Evolutionary conservation across 2,888 invertebrate species (phyloP), one percentile per base, ranked within the genome.

Genomic region (Artemia sp.): DNA sequence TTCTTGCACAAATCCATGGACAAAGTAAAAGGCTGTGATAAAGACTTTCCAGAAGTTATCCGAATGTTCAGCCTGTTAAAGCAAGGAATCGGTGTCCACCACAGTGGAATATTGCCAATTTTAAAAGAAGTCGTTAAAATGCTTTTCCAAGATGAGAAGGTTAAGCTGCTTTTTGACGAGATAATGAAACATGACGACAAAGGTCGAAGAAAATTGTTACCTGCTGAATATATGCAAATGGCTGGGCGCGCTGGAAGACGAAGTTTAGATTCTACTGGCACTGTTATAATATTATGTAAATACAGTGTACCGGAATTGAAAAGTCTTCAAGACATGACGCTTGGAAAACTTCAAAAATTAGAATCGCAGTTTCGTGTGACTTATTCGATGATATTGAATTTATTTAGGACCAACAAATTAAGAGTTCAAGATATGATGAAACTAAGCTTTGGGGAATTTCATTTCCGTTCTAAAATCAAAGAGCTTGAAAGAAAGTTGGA

Each of bases 101-200:
- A 19, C 79, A 95, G 95, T 78, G 98, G 98, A 12, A 93, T 98
- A 74, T 80, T 98, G 72, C 98, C 98, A 0, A 89, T 99, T 74
- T 83, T 99, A 12, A 98, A 97, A 77, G 98, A 99, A 83, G 93
- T 97, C 69, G 96, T 98, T 0, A 98, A 99, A 80, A 88, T 97
- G 85, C 81, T 97, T 12, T 99, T 99, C 77, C 92, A 93, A 77
- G 19, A 19, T 19, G 19, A 1, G 1, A 19, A 19, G 19, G 19
- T 53, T 53, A 12, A 92, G 86, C 83, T 97, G 67, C 80, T 98
- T 8, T 97, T 19, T 19, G 19, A 19, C 19, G 19, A 19, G 19
- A 19, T 19, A 1, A 19, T 19, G 19, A 19, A 19, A 19, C 19
- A 19, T 19, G 19, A 19, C 19, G 19, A 19, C 19, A 19, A 19